Percentiles rank a stretch among this genome's conserved stretches.
Conservation (phyloP, 2,797 vertebrate genomes). For the Poeciliopsis turneri region DNA sequence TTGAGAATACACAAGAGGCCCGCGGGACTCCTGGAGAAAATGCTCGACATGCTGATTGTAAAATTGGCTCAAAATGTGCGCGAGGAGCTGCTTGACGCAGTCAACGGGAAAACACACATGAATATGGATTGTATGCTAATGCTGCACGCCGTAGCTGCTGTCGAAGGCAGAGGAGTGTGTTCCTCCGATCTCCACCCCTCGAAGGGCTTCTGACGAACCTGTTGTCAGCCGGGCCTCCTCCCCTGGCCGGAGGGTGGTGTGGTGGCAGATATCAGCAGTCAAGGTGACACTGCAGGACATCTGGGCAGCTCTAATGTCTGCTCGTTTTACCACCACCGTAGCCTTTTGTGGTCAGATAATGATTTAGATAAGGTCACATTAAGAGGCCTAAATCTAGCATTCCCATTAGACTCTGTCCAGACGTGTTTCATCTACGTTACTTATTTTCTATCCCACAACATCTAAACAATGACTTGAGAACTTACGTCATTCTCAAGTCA, state of each 20-base stretch:
- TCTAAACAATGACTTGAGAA: neutral
- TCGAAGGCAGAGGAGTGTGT: slow-evolving; percentile 70
- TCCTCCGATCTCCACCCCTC: slow-evolving; percentile 46
- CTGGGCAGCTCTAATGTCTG: slow-evolving; percentile 31
- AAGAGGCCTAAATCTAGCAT: slow-evolving; percentile 36
- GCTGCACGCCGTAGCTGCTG: slow-evolving; percentile 51
- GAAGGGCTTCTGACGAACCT: slow-evolving; percentile 58
- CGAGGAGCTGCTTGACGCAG: slow-evolving; percentile 50
- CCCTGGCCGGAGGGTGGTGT: slow-evolving; percentile 41
- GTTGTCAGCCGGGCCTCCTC: slow-evolving; percentile 53
- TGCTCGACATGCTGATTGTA: slow-evolving; percentile 61
- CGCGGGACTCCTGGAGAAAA: slow-evolving; percentile 56
- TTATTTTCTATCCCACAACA: neutral
- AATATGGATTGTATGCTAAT: slow-evolving; percentile 81
- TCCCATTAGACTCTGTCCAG: neutral
- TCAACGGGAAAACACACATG: slow-evolving; percentile 64
- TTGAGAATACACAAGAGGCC: slow-evolving; percentile 64
- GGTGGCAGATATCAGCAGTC: slow-evolving; percentile 71
- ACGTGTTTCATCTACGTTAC: slow-evolving; percentile 8
- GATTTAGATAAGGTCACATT: slow-evolving; percentile 24
- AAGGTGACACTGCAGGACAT: slow-evolving; percentile 71
- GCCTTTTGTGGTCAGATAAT: slow-evolving; percentile 60
- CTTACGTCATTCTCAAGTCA: neutral
- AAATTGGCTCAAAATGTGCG: slow-evolving; percentile 65
- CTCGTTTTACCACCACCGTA: slow-evolving; percentile 51